Base-by-base conservation (phyloP, 2,888 invertebrate species). In the Beris chalybata region DNA sequence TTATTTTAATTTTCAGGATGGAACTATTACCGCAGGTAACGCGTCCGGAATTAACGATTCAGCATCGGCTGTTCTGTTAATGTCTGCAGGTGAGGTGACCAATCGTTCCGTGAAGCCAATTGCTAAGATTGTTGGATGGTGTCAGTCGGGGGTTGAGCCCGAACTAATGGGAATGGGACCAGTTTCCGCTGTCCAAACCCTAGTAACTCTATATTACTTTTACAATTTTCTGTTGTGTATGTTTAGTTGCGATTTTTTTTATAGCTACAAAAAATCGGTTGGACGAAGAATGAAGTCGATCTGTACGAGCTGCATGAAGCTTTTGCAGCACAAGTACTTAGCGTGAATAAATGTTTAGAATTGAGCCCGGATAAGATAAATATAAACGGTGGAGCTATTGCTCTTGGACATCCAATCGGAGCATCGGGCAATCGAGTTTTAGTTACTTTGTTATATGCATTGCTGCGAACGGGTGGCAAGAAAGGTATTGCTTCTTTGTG, bases 241-340 rank as follows among this genome's bases (percentile, higher is more conserved):
- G n/a, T 50, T 67, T 67, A 32, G 44, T 52, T 30, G 45, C 48
- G 31, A 50, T 54, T 53, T 32, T n/a, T 3, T 22, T 22, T 47
- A 38, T 53, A 32, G 61, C 32, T 69, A 32, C 71, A 81, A 15
- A 87, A 87, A 76, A 83, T 86, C 4, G 85, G 86, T 3, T 85
- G 92, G 84, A 82, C 76, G 0, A 84, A 86, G 52, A 85, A 89
- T 0, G 89, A 92, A 71, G 88, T 91, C 1, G 93, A 94, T 78
- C 79, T 93, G 3, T 93, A 85, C 79, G 95, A 95, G 83, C 82
- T 95, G 61, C 94, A 94, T 75, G 95, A 95, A 81, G 93, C 92
- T 0, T 95, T 93, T 78, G 92, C 93, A 0, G 86, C 87, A 1
- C 91, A 92, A 80, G 85, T 89, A 0, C 73, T 92, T 32, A 86